Percentiles rank a stretch among this genome's conserved stretches.
Evolutionary conservation across 1,140 invertebrate genomes (phyloP).

Genomic region (Neodiprion lecontei): DNA sequence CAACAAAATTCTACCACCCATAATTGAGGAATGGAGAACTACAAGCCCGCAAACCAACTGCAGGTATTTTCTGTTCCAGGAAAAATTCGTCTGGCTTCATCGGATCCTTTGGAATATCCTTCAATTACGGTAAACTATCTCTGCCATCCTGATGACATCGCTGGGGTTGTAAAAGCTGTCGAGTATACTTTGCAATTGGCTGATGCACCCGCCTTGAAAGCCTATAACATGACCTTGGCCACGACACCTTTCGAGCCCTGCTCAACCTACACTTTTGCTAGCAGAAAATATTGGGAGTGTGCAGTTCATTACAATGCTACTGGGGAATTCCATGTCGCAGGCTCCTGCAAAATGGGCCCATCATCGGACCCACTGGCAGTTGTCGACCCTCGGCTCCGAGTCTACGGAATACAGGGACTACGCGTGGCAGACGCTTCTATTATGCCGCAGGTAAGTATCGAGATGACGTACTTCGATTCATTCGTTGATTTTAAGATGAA

Average conservation of each 20-base stretch:
- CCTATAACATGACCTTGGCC: constrained; percentile 36
- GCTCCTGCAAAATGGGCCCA: constrained; percentile 68
- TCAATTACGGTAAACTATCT: constrained; percentile 69
- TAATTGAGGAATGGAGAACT: too few relatives aligned
- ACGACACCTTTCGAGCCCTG: constrained; percentile 33
- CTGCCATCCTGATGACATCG: constrained; percentile 47
- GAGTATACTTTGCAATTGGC: constrained; percentile 40
- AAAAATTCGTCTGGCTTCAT: not conserved
- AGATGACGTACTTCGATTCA: not conserved
- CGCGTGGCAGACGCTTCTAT: constrained; percentile 60
- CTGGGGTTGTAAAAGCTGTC: constrained; percentile 56
- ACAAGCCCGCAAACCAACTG: too few relatives aligned
- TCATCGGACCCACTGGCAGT: constrained; percentile 54
- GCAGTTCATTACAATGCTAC: constrained; percentile 53
- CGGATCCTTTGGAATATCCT: constrained; percentile 64
- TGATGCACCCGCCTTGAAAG: constrained; percentile 39
- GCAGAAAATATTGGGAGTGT: constrained; percentile 66
- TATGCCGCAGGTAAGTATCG: constrained; percentile 46
- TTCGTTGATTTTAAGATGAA: not conserved
- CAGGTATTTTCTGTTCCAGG: too few relatives aligned
- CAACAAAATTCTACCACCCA: not conserved
- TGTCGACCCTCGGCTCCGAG: constrained; percentile 57
- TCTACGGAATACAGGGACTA: constrained; percentile 56
- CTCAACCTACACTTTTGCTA: constrained; percentile 29
- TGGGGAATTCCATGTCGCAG: constrained; percentile 65